phyloP scores from a whole-genome alignment of 2,888 invertebrate genomes.

The Desoria tigrina region DNA sequence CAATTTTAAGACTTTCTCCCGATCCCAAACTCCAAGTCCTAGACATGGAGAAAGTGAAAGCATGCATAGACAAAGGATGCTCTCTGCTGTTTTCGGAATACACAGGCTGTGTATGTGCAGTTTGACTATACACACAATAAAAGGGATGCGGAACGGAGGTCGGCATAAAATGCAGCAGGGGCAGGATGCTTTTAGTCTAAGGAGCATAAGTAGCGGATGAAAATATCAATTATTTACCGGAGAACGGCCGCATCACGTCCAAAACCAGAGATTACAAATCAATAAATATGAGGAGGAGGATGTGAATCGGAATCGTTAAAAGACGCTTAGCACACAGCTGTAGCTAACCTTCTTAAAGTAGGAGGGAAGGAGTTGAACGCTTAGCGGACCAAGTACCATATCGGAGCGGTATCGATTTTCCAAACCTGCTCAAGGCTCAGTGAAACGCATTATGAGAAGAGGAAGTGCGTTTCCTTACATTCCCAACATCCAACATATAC shows the following conservation, averaged over 20 bases:
- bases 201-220: constrained; percentile 25
- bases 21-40: no score
- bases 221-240: constrained; percentile 36
- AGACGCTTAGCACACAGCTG: not conserved
- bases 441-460: constrained; percentile 13
- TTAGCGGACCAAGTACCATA: no score
- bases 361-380: constrained; percentile 3
- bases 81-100: not conserved
- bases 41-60: no score
- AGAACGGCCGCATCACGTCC: constrained; percentile 31
- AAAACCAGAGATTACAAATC: constrained; percentile 34
- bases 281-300: constrained; percentile 15
- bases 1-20: no score
- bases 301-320: constrained; percentile 6
- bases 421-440: not conserved
- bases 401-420: constrained; percentile 1
- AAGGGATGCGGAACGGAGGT: no score
- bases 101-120: not conserved
- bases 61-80: no score
- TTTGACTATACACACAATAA: not conserved
- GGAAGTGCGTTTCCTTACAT: constrained; percentile 16
- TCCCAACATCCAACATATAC: not conserved
- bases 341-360: not conserved
- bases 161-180: constrained; percentile 4
- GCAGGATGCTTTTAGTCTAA: not conserved